Conservation (phyloP, 2,113 vertebrate species). For the Xiphorhynchus elegans region DNA sequence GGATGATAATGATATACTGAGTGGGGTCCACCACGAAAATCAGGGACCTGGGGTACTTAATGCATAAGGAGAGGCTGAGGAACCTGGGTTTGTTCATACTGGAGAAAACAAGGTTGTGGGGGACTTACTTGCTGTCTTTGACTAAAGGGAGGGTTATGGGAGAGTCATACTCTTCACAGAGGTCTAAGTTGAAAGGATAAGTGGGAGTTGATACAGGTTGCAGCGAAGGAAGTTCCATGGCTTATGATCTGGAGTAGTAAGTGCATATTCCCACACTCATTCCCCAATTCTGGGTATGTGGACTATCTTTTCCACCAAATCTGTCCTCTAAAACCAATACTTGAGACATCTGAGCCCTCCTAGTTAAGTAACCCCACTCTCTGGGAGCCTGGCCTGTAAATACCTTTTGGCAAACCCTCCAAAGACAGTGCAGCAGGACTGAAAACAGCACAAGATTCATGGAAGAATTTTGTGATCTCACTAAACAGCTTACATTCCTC, state of each 20-base stretch:
- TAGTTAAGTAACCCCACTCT: not conserved
- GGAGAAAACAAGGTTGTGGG: not conserved
- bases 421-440: not conserved
- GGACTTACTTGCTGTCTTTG: not conserved
- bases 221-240: not conserved
- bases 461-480: not conserved
- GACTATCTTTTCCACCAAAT: not conserved
- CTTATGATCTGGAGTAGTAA: not conserved
- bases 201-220: not conserved
- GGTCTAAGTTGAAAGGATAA: not conserved
- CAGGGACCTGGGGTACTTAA: not conserved
- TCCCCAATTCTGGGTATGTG: not conserved
- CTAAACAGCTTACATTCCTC: not conserved
- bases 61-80: not conserved
- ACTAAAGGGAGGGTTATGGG: not conserved
- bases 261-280: not conserved
- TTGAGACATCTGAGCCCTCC: not conserved
- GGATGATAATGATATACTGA: not conserved
- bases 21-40: not conserved
- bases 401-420: not conserved
- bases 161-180: not conserved
- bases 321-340: not conserved
- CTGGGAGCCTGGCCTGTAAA: not conserved
- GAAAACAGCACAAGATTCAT: not conserved
- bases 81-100: not conserved